These are phyloP conservation scores for Octopus sinensis DNA, from an alignment of 1,140 invertebrate species.

Conservation along the genomic window DNA sequence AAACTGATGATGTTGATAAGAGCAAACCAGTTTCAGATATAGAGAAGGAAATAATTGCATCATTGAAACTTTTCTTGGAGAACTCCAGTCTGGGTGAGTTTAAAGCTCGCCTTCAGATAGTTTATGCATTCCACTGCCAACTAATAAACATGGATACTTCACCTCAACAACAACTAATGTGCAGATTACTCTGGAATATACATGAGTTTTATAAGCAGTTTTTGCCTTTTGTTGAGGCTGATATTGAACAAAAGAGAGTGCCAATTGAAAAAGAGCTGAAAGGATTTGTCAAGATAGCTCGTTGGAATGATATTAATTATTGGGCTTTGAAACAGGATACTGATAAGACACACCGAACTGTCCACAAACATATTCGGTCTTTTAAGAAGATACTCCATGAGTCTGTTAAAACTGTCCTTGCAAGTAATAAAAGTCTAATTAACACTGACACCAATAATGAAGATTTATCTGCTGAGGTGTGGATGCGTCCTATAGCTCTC, in stretches of 20 bases:
- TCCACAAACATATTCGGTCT: slow-evolving; percentile 82
- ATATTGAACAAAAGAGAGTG: slow-evolving; percentile 63
- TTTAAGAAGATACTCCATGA: slow-evolving; percentile 57
- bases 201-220: slow-evolving; percentile 85
- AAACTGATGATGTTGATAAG: neutral
- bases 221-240: slow-evolving; percentile 62
- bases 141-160: slow-evolving; percentile 61
- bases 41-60: slow-evolving; percentile 57
- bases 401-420: slow-evolving; percentile 5
- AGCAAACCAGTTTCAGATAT: neutral
- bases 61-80: slow-evolving; percentile 80
- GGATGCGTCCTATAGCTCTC: neutral
- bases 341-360: slow-evolving; percentile 79
- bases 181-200: slow-evolving; percentile 77
- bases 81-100: slow-evolving; percentile 81
- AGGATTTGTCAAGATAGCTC: slow-evolving; percentile 91
- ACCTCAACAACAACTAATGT: slow-evolving; percentile 46
- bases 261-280: slow-evolving; percentile 89
- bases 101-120: slow-evolving; percentile 71
- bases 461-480: neutral
- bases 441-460: neutral
- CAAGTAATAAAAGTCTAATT: neutral
- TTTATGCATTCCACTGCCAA: slow-evolving; percentile 77
- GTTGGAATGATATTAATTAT: slow-evolving; percentile 93
- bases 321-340: slow-evolving; percentile 85